Conservation (phyloP, 1,140 invertebrate species). For the Triops longicaudatus region DNA sequence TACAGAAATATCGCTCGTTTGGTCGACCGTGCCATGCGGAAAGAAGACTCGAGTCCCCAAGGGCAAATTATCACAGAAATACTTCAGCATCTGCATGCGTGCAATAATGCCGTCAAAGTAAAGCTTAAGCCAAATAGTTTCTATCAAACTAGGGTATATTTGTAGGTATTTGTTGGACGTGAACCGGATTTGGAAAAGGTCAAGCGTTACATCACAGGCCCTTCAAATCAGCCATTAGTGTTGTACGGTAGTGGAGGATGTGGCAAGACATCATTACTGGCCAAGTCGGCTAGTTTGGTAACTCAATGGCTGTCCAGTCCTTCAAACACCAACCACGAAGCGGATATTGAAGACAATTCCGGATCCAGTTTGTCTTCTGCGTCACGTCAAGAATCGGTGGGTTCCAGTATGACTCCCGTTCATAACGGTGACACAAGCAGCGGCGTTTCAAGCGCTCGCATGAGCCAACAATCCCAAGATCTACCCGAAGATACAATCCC, state of each 20-base stretch:
- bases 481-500: neutral
- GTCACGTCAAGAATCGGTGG: neutral
- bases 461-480: neutral
- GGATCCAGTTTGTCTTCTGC: neutral
- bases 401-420: neutral
- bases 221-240: conserved; percentile 76
- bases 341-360: neutral
- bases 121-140: neutral
- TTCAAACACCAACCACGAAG: neutral
- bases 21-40: conserved; percentile 86
- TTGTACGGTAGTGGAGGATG: conserved; percentile 92
- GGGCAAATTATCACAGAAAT: conserved; percentile 93
- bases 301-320: conserved; percentile 53
- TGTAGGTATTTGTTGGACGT: conserved; percentile 81
- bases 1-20: conserved; percentile 88
- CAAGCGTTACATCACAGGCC: conserved; percentile 74
- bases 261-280: conserved; percentile 91
- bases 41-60: conserved; percentile 86
- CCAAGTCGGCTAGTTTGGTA: conserved; percentile 79
- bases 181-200: conserved; percentile 77
- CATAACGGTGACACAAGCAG: neutral
- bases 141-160: no score
- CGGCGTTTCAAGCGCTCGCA: neutral
- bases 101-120: conserved; percentile 84
- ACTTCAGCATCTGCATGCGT: conserved; percentile 90